A percentile compares a stretch with the other conserved stretches of the same genome.
phyloP scores from a whole-genome alignment of 2,797 vertebrate species.

The Enteromius afrohamiltoni region DNA sequence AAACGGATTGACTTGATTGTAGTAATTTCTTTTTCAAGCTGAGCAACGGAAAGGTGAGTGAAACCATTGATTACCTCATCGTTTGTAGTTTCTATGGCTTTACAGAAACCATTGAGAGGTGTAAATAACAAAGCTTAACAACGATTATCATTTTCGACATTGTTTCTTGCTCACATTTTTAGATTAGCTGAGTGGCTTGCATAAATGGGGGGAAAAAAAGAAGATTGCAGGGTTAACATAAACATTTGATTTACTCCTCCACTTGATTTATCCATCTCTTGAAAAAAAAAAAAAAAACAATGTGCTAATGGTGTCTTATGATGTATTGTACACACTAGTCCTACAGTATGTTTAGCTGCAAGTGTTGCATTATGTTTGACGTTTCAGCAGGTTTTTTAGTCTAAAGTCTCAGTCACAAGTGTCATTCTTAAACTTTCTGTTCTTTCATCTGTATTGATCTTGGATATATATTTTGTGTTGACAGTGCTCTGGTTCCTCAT shows the following conservation, averaged over 20 bases:
- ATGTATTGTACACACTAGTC: neutral
- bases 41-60: slow-evolving; percentile 22
- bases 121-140: slow-evolving; percentile 4
- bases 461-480: slow-evolving; percentile 44
- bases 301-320: neutral
- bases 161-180: slow-evolving; percentile 44
- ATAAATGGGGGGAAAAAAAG: slow-evolving; percentile 2
- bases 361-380: neutral
- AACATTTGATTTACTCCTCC: slow-evolving; percentile 25
- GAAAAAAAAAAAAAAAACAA: neutral
- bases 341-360: neutral
- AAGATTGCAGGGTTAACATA: slow-evolving; percentile 32
- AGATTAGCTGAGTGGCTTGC: slow-evolving; percentile 30
- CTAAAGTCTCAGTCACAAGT: slow-evolving; percentile 8
- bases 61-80: slow-evolving; percentile 28
- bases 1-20: slow-evolving; percentile 15
- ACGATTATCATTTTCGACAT: neutral
- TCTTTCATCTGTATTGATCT: slow-evolving; percentile 63
- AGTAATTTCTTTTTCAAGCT: slow-evolving; percentile 11
- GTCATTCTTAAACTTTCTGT: slow-evolving; percentile 15
- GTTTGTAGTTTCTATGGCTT: slow-evolving; percentile 1
- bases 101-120: neutral
- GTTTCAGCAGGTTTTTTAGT: slow-evolving; percentile 13
- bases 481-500: slow-evolving; percentile 46
- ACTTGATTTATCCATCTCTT: neutral